Evolutionary conservation across 64 coral and sea anemone genomes (phyloP).

Genomic region (Stichodactyla mertensii): DNA sequence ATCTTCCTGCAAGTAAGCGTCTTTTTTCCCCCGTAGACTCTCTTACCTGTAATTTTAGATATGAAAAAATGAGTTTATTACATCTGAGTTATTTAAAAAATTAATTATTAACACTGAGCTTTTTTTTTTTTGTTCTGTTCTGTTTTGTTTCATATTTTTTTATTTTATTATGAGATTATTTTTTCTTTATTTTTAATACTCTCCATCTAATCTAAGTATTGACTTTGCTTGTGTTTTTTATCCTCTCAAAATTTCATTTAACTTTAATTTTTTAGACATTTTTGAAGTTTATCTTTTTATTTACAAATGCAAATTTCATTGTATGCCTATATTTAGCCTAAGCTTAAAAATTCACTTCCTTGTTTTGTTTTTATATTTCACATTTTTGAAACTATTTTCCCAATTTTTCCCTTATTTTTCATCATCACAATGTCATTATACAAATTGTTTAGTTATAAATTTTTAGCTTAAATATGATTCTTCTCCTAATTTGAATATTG

Average conservation of each 20-base stretch:
- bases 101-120: not conserved
- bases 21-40: not conserved
- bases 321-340: too few species aligned
- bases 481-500: not conserved
- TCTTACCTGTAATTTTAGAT: not conserved
- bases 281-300: not conserved
- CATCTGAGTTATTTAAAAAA: not conserved
- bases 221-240: not conserved
- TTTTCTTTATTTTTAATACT: not conserved
- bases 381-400: not conserved
- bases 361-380: not conserved
- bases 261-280: not conserved
- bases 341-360: not conserved
- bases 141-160: not conserved
- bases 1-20: not conserved
- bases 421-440: not conserved
- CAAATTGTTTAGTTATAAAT: not conserved
- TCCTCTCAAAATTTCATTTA: not conserved
- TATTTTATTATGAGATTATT: not conserved
- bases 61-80: not conserved
- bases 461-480: not conserved
- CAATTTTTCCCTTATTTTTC: not conserved
- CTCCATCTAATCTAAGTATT: not conserved
- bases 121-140: slow-evolving; percentile 17
- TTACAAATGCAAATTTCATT: not conserved